Evolutionary conservation across 2,888 invertebrate species (phyloP), one percentile per base, ranked within the genome.

Genomic region (Schrankia costaestrigalis): DNA sequence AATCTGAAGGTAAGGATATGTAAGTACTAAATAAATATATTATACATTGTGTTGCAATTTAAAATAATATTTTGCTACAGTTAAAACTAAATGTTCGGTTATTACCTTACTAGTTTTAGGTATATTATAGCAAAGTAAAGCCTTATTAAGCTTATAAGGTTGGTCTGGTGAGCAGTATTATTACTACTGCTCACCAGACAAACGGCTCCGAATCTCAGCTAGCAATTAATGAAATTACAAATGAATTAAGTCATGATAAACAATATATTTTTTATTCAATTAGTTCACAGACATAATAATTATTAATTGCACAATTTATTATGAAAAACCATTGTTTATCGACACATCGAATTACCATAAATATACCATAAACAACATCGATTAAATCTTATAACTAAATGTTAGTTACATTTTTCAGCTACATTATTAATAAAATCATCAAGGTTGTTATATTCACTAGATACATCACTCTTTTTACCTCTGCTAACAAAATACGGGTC

Each of bases 401-500:
- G 41, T 33, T 63, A 74, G 53, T 66, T 54, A 64, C 86, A 86
- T 66, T 79, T 78, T 27, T 57, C 56, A 36, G 71, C 63, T 17
- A 85, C 43, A 41, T 74, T 71, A 38, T 56, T 66, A 14, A 86
- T 63, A 42, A 85, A 80, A 27, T 76, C 69, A 37, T 69, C n/a
- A n/a, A n/a, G 63, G 23, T 80, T 49, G 40, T 57, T 33, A 27
- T 69, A 63, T 5, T 60, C 58, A 9, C 30, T 42, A 1, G 45
- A 3, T n/a, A 45, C 50, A 13, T 56, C 63, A 31, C 46, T 70
- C 60, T 77, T 85, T 53, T 85, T 87, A 8, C 87, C 87, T 32
- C 87, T 71, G 43, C 84, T 86, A 0, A 82, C 84, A 35, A 77
- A 84, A 60, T 83, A 87, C 0, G 87, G 87, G 44, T 87, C 87